Evolutionary conservation across 2,888 invertebrate genomes (phyloP), one percentile per base, ranked within the genome.

Genomic region (Melanchra persicariae): DNA sequence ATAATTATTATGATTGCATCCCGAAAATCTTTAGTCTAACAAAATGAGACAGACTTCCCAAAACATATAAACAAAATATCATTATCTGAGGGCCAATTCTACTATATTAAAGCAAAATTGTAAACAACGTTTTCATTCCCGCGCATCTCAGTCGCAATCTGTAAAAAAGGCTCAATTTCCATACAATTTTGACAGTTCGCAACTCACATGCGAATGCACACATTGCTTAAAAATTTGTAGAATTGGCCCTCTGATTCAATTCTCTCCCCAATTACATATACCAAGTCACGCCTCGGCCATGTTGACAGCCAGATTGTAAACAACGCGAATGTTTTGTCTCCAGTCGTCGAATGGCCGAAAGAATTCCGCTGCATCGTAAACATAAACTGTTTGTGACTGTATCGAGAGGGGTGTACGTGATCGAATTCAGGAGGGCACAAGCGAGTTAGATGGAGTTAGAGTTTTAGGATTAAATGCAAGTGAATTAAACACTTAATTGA

Each of bases 301-400:
- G 70, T 82, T 82, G 62, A 74, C n/a, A 45, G 17, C 10, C 4
- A 8, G 19, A 40, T 26, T 70, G 61, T 76, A 81, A 83, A 83
- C 81, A 83, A 69, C 19, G 24, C 2, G 30, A 45, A 47, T 83
- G 82, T 83, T 79, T 78, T 76, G 82, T 74, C 82, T 81, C 47
- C 55, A 47, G 19, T 10, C 72, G 34, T 60, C 47, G 54, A 64
- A 73, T 69, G 70, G 47, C n/a, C 55, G 59, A 75, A 83, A 79
- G 84, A 84, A 83, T 84, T 82, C 67, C 60, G 17, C 10, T 57
- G 52, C 68, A 77, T 71, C 68, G 73, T 84, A 82, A 84, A 83
- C 74, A 84, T 84, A 73, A 82, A 82, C 77, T 73, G 70, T 61
- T 64, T 62, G 65, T 73, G 73, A 69, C 51, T 60, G 77, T 59